A percentile compares a stretch with the other conserved stretches of the same genome.
Conservation (phyloP, 1,140 invertebrate species). For the Megalonaias nervosa region DNA sequence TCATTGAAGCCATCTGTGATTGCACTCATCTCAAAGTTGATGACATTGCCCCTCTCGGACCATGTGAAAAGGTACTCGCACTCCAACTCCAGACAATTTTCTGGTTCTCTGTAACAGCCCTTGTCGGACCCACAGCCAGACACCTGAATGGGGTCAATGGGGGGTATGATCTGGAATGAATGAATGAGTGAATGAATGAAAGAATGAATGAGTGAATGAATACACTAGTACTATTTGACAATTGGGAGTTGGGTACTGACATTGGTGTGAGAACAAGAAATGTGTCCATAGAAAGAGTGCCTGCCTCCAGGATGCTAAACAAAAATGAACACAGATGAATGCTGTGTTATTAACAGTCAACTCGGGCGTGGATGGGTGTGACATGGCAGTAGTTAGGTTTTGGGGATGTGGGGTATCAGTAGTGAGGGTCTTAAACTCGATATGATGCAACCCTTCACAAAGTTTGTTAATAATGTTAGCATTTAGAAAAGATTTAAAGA, state of each 20-base stretch:
- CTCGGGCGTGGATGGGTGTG: too few species aligned
- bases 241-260: too few species aligned
- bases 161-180: constrained; percentile 8
- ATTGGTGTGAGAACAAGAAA: not conserved
- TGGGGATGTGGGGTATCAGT: too few species aligned
- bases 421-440: too few species aligned
- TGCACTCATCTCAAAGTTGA: constrained; percentile 57
- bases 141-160: constrained; percentile 40
- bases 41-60: constrained; percentile 27
- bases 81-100: constrained; percentile 58
- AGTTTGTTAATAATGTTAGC: too few species aligned
- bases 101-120: constrained; percentile 65
- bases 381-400: too few species aligned
- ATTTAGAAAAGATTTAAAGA: too few species aligned
- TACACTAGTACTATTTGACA: too few species aligned
- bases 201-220: too few species aligned
- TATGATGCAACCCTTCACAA: too few species aligned
- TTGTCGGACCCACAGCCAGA: constrained; percentile 60
- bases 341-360: too few species aligned
- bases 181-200: too few species aligned
- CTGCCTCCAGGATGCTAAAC: not conserved
- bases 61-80: constrained; percentile 68
- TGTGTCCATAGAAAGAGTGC: not conserved
- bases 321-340: not conserved
- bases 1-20: constrained; percentile 53